Conservation (phyloP, 2,113 vertebrate genomes). For the Mirza zaza region DNA sequence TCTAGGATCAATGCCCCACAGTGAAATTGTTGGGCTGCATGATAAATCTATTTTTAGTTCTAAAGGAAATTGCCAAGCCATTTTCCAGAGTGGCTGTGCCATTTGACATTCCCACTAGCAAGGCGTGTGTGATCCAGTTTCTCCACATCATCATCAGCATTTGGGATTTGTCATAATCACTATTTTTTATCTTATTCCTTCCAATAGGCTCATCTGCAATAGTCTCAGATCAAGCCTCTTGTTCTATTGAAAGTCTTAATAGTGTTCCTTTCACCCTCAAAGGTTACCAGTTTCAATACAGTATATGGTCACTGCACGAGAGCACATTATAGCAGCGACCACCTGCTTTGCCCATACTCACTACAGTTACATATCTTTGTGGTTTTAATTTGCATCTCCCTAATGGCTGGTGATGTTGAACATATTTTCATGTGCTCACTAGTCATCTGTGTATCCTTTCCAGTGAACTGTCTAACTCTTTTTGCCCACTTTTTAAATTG, state of each 20-base stretch:
- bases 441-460: neutral
- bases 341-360: neutral
- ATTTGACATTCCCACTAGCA: neutral
- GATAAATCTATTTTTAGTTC: slow-evolving; percentile 44
- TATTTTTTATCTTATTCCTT: neutral
- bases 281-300: neutral
- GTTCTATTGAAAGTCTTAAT: neutral
- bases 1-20: neutral
- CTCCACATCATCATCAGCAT: neutral
- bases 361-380: neutral
- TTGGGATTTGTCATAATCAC: neutral
- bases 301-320: too few species aligned
- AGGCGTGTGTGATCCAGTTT: neutral
- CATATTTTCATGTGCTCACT: neutral
- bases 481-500: neutral
- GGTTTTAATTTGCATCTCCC: neutral
- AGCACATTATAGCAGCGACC: too few species aligned
- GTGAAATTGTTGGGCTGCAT: neutral
- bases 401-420: neutral
- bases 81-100: neutral
- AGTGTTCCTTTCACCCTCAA: neutral
- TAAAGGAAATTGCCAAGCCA: neutral
- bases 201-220: neutral
- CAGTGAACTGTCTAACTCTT: neutral
- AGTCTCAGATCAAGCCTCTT: neutral